Evolutionary conservation across 1,140 invertebrate species (phyloP), one percentile per base, ranked within the genome.

Genomic region (Pogonomyrmex barbatus): DNA sequence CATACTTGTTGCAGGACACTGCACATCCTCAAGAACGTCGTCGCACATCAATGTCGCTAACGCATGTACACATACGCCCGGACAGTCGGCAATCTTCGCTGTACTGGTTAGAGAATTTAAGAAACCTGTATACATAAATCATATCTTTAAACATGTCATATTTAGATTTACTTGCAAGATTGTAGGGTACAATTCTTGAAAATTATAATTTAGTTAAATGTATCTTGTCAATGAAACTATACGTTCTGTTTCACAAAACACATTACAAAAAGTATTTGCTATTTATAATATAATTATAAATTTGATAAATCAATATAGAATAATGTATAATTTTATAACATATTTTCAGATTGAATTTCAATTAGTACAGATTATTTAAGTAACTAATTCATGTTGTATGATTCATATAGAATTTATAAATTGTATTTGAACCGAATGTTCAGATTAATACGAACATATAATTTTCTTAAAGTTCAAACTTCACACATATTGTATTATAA

Each of bases 21-120:
- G 96, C 9, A 97, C 96, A 91, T 98, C 96, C 58, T 98, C 97
- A 30, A 98, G 95, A 2, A 98, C 97, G 89, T 98, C 97, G 93
- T 97, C 97, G 93, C 98, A 98, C 88, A 98, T 97, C 50, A 98
- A 94, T 0, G 97, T 97, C 8, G 98, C 97, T 39, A 98, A 92
- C 6, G 97, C 96, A 91, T 98, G 97, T 45, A 98, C 97, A 93
- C 98, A 98, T 65, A 97, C 96, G 0, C 98, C 98, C 0, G 98
- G 98, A 94, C 98, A 98, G 90, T 98, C 97, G 91, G 97, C 97
- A 58, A 96, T 96, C 91, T 97, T 97, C 33, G 97, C 97, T 33
- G 98, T 98, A 54, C 96, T 97, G 14, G 98, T 98, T 91, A 98
- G 96, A 1, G 97, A 97, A 88, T 98, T 97, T 85, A 98, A 94